A percentile compares a stretch with the other conserved stretches of the same genome.
Conservation (phyloP, 2,888 invertebrate species). For the Cephus pygmeus region DNA sequence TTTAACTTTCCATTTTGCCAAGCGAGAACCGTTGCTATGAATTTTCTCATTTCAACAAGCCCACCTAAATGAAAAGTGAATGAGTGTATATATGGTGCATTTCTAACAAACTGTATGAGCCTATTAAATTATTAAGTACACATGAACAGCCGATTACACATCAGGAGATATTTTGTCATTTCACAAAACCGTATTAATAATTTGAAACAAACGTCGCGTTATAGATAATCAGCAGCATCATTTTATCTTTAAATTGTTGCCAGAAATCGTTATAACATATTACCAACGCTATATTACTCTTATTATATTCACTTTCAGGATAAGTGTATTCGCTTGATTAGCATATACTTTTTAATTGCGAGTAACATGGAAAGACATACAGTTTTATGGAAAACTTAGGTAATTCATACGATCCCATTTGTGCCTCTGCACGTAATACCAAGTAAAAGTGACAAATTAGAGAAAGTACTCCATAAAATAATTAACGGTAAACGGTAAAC, state of each 20-base stretch:
- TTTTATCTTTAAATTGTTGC: background rate
- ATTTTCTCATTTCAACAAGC: background rate
- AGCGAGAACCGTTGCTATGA: background rate
- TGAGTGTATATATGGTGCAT: background rate
- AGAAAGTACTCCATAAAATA: background rate
- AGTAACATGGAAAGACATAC: background rate
- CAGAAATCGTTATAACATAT: background rate
- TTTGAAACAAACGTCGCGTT: background rate
- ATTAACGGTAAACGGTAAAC: background rate
- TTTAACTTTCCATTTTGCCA: background rate
- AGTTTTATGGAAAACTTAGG: background rate
- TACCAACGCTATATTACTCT: background rate
- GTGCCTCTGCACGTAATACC: background rate
- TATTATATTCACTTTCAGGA: background rate
- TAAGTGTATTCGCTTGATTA: background rate
- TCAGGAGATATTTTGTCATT: background rate
- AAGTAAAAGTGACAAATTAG: background rate
- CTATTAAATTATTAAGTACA: background rate
- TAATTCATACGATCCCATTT: background rate
- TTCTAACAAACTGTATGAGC: background rate
- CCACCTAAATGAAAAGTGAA: background rate
- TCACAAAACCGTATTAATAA: background rate
- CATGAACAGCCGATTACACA: background rate
- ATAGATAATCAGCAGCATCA: background rate
- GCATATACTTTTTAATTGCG: background rate